Conservation (phyloP, 2,797 vertebrate species). For the Oryzias dopingdopingensis region DNA sequence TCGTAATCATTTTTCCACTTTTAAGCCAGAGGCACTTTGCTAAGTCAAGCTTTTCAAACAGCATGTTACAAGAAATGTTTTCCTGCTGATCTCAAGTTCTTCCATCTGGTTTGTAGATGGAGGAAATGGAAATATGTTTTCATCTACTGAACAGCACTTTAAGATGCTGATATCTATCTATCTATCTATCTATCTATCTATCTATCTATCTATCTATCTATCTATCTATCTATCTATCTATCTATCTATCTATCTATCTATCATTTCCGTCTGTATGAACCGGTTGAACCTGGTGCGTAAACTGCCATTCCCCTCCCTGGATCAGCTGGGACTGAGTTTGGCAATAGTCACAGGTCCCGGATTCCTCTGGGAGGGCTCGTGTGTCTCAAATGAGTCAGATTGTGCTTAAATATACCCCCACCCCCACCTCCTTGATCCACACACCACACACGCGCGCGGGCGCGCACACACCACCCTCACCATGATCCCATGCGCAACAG, state of each 20-base stretch:
- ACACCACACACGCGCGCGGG: too few relatives aligned
- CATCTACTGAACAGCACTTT: constrained; percentile 19
- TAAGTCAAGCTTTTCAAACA: constrained; percentile 16
- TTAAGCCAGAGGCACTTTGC: constrained; percentile 11
- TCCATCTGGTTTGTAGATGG: constrained; percentile 26
- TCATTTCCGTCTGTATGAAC: background rate
- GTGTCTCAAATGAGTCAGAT: constrained; percentile 7
- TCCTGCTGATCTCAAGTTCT: constrained; percentile 19
- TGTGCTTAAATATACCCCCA: constrained; percentile 9
- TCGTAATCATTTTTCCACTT: background rate
- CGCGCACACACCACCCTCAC: too few relatives aligned
- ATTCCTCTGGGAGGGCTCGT: constrained; percentile 15
- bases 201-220: background rate
- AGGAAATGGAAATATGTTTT: constrained; percentile 19
- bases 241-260: constrained; percentile 4
- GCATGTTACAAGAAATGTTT: constrained; percentile 12
- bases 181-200: background rate
- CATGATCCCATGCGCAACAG: background rate
- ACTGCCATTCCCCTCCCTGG: constrained; percentile 10
- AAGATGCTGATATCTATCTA: constrained; percentile 2
- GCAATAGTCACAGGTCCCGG: constrained; percentile 19
- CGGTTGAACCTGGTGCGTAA: background rate
- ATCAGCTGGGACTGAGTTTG: constrained; percentile 23
- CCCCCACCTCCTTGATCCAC: too few relatives aligned
- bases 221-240: background rate